A percentile compares a stretch with the other conserved stretches of the same genome.
These are phyloP conservation scores for Brotogeris chrysoptera DNA, from an alignment of 2,797 vertebrate genomes.

Conservation along the genomic window DNA sequence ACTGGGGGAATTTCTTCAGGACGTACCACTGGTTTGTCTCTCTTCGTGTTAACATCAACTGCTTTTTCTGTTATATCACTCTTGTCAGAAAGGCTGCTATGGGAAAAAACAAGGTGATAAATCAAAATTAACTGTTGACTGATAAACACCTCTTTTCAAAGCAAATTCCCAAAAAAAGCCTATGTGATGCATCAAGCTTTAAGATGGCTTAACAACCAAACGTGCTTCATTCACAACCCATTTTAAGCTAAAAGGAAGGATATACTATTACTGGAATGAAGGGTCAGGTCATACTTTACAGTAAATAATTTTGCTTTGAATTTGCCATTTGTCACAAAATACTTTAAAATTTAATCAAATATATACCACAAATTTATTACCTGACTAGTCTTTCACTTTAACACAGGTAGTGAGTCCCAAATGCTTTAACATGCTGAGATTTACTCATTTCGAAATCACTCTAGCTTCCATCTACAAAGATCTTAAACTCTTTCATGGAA, in stretches of 20 bases:
- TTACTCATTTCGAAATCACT: not conserved
- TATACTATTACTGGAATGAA: accelerated
- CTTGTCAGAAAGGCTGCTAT: conserved; percentile 76
- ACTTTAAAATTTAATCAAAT: not conserved
- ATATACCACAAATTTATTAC: not conserved
- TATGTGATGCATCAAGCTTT: not conserved
- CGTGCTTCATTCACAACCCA: not conserved
- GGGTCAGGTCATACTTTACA: not conserved
- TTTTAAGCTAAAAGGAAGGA: not conserved
- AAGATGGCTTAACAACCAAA: not conserved
- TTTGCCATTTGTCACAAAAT: not conserved
- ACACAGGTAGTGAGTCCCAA: not conserved
- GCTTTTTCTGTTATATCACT: conserved; percentile 74
- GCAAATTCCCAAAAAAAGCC: not conserved
- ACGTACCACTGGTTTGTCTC: conserved; percentile 92
- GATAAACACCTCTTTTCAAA: not conserved
- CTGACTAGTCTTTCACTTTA: not conserved
- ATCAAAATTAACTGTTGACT: not conserved
- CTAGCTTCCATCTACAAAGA: not conserved
- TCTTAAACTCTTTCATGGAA: not conserved
- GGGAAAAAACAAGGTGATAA: not conserved
- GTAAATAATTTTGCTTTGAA: not conserved
- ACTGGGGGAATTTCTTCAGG: conserved; percentile 97
- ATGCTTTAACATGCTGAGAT: not conserved
- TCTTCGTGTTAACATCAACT: conserved; percentile 80